phyloP scores from a whole-genome alignment of 2,113 vertebrate genomes.

The Otocyon megalotis region DNA sequence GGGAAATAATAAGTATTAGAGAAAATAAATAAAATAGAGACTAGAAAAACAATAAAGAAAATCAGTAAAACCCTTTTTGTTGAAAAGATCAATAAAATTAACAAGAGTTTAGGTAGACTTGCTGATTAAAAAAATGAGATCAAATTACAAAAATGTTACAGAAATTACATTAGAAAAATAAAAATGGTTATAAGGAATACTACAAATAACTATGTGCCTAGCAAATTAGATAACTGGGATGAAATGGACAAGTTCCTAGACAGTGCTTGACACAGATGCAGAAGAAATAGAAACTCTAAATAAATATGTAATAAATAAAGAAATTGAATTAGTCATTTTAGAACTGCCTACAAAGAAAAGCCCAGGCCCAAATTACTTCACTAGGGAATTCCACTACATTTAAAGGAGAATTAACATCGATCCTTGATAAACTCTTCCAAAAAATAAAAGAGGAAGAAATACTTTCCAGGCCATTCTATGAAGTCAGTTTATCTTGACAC shows the following conservation, averaged over 20 bases:
- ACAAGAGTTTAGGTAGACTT: slow-evolving; percentile 22
- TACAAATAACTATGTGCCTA: not conserved
- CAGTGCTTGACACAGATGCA: not conserved
- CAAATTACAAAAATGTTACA: not conserved
- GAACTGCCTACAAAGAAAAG: not conserved
- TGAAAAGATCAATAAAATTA: not conserved
- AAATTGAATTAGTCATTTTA: not conserved
- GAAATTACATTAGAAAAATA: not conserved
- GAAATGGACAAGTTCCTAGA: not conserved
- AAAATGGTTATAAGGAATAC: not conserved
- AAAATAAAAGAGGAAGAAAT: not conserved
- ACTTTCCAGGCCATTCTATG: not conserved
- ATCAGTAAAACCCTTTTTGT: not conserved
- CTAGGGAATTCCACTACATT: not conserved
- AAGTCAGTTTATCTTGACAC: not conserved
- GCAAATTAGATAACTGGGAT: not conserved
- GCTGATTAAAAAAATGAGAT: not conserved
- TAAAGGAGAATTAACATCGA: slow-evolving; percentile 10
- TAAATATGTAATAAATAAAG: not conserved
- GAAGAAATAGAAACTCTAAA: slow-evolving; percentile 5
- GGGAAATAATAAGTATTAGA: not conserved
- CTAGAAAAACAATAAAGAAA: not conserved
- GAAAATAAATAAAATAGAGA: not conserved
- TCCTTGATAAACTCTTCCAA: slow-evolving; percentile 1
- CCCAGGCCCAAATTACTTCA: not conserved